Percentiles rank a stretch among this genome's conserved stretches.
phyloP scores from a whole-genome alignment of 2,797 vertebrate genomes.

The Zenarchopterus dispar region DNA sequence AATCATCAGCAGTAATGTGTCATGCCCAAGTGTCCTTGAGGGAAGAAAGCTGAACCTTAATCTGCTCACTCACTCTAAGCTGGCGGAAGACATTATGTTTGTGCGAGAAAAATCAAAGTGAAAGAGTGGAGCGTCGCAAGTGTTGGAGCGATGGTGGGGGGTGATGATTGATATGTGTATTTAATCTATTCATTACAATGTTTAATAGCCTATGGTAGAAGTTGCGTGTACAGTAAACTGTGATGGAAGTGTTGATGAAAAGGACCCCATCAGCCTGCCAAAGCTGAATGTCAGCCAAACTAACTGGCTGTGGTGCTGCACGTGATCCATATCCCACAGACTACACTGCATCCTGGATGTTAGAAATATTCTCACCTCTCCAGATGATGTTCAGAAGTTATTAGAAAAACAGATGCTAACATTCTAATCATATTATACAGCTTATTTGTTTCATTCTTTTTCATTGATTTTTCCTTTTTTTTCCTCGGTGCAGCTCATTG shows the following conservation, averaged over 20 bases:
- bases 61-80: conserved; percentile 56
- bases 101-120: conserved; percentile 50
- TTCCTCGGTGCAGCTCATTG: conserved; percentile 16
- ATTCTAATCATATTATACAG: conserved; percentile 41
- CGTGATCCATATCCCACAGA: conserved; percentile 47
- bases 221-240: conserved; percentile 61
- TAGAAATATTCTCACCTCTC: conserved; percentile 34
- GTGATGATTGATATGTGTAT: conserved; percentile 66
- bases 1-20: conserved; percentile 74
- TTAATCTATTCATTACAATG: conserved; percentile 65
- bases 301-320: conserved; percentile 29
- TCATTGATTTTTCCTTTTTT: not conserved
- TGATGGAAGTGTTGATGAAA: conserved; percentile 69
- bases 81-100: conserved; percentile 29
- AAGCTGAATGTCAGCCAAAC: conserved; percentile 53
- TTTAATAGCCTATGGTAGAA: conserved; percentile 63
- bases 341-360: conserved; percentile 34
- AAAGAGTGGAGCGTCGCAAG: conserved; percentile 44
- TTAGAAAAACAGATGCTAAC: conserved; percentile 45
- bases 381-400: conserved; percentile 33
- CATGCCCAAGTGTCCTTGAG: conserved; percentile 74
- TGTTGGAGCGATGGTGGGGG: conserved; percentile 27
- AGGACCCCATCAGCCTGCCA: conserved; percentile 49
- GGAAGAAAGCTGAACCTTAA: conserved; percentile 60
- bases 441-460: conserved; percentile 24